A percentile compares a stretch with the other conserved stretches of the same genome.
Evolutionary conservation across 2,797 vertebrate species (phyloP).

Genomic region (Otolemur crassicaudatus): DNA sequence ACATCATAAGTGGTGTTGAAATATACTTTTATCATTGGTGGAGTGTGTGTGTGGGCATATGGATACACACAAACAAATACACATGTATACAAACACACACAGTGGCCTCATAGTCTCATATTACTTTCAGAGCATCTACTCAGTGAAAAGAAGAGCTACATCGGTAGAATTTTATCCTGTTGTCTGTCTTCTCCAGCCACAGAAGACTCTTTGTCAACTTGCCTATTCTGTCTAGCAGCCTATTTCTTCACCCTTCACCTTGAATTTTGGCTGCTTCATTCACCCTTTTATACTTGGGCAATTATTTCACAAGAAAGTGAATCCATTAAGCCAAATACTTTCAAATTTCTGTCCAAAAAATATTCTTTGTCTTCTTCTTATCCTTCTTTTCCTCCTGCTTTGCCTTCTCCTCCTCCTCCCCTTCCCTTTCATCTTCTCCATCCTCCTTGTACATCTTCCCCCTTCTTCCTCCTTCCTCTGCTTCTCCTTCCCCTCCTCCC

Average conservation of each 20-base stretch:
- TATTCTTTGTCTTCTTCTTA: too few relatives aligned
- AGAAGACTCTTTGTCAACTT: not conserved
- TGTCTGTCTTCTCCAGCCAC: not conserved
- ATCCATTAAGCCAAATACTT: conserved; percentile 3
- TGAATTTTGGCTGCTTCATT: conserved; percentile 10
- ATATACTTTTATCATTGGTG: not conserved
- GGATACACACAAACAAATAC: not conserved
- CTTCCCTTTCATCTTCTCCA: too few relatives aligned
- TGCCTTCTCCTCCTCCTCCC: too few relatives aligned
- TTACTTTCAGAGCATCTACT: not conserved
- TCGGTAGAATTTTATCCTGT: not conserved
- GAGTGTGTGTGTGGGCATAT: not conserved
- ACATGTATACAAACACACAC: not conserved
- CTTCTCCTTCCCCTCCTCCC: too few relatives aligned
- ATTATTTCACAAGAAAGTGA: conserved; percentile 47
- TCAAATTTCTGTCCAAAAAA: not conserved
- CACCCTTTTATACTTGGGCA: not conserved
- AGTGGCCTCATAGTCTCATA: not conserved
- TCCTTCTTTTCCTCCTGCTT: too few relatives aligned
- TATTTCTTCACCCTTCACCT: not conserved
- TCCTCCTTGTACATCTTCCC: not conserved
- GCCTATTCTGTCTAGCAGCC: not conserved
- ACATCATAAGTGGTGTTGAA: not conserved
- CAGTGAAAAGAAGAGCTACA: not conserved
- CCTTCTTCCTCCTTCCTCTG: not conserved